Percentiles rank a stretch among this genome's conserved stretches.
Evolutionary conservation across 2,888 invertebrate genomes (phyloP).

Genomic region (Ornithoptera priamus): DNA sequence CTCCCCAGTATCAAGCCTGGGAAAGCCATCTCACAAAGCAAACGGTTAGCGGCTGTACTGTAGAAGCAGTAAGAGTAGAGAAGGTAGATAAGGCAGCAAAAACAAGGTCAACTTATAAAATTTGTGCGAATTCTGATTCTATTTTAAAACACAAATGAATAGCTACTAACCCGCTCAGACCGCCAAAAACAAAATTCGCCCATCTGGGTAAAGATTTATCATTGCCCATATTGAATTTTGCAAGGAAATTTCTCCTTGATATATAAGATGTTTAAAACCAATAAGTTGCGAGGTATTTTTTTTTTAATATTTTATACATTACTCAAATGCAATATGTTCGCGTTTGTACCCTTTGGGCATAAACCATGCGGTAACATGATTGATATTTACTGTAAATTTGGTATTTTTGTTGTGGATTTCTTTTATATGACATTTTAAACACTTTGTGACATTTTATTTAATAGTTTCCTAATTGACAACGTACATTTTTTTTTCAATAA

Average conservation of each 20-base stretch:
- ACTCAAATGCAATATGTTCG: neutral
- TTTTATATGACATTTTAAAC: neutral
- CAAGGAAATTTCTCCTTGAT: neutral
- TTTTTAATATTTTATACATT: neutral
- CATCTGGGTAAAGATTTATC: slow-evolving; percentile 44
- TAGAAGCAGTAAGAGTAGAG: too few species aligned
- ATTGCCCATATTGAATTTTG: slow-evolving; percentile 33
- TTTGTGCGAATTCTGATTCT: too few species aligned
- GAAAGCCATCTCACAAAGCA: too few species aligned
- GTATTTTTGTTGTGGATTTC: neutral
- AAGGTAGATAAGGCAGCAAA: too few species aligned
- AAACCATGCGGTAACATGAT: neutral
- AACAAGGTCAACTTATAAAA: too few species aligned
- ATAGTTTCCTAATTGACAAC: too few species aligned
- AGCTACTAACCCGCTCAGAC: slow-evolving; percentile 48
- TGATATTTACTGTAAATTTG: neutral
- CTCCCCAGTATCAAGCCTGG: too few species aligned
- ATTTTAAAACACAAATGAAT: neutral
- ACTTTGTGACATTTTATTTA: too few species aligned
- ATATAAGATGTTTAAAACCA: neutral
- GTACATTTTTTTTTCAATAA: too few species aligned
- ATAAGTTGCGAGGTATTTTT: neutral
- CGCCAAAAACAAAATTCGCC: slow-evolving; percentile 55
- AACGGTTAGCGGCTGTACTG: too few species aligned
- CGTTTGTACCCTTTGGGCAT: neutral